Evolutionary conservation across 23 tunicate species (phyloP).

Genomic region (Phallusia fumigata): DNA sequence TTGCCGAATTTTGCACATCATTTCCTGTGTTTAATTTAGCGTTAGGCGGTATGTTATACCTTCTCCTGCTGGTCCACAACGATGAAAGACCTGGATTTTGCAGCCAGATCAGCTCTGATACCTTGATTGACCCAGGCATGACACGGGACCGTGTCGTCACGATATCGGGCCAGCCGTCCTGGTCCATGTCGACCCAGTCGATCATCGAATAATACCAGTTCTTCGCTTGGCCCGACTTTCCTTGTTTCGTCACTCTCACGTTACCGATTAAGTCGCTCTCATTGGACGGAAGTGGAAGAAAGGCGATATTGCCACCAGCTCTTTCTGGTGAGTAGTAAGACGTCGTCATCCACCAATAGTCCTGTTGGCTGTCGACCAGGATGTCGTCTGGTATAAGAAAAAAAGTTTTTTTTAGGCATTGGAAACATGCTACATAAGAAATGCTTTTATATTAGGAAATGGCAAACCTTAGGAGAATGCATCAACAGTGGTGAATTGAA

Average conservation of each 20-base stretch:
- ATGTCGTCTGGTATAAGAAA: conserved; percentile 46
- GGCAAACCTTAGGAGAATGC: no score
- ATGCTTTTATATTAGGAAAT: no score
- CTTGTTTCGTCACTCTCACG: background rate
- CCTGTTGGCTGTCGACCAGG: conserved; percentile 38
- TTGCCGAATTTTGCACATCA: no score
- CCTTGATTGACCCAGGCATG: conserved; percentile 59
- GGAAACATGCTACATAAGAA: no score
- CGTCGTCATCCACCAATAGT: conserved; percentile 75
- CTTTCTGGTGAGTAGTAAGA: conserved; percentile 43
- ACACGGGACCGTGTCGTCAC: conserved; percentile 93
- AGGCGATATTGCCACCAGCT: conserved; percentile 57
- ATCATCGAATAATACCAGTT: conserved; percentile 72
- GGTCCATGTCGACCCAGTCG: conserved; percentile 94
- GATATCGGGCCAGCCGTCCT: conserved; percentile 91
- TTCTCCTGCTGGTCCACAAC: conserved; percentile 31
- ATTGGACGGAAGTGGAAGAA: conserved; percentile 41
- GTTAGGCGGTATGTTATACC: no score
- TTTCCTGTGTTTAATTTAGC: no score
- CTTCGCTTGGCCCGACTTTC: background rate
- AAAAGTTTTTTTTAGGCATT: no score
- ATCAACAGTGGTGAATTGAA: no score
- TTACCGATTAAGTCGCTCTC: conserved; percentile 9
- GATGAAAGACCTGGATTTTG: conserved; percentile 81
- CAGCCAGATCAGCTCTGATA: conserved; percentile 84